Percentiles rank a stretch among this genome's conserved stretches.
Conservation (phyloP, 2,797 vertebrate genomes). For the Potorous gilbertii region DNA sequence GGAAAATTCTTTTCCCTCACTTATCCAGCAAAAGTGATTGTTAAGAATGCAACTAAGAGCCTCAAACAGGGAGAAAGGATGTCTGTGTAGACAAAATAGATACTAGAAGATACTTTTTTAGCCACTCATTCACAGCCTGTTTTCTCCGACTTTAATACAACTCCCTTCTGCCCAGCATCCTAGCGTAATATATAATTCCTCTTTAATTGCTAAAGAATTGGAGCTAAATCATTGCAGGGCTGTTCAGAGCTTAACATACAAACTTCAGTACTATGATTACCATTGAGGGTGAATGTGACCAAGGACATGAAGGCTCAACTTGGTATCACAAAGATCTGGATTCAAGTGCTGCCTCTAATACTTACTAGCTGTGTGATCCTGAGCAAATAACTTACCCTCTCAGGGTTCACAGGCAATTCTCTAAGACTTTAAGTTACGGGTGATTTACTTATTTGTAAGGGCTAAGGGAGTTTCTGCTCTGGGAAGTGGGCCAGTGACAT, state of each 20-base stretch:
- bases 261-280: too few species aligned
- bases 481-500: too few species aligned
- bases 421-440: too few species aligned
- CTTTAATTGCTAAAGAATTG: background rate
- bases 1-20: constrained; percentile 22
- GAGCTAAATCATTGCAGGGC: background rate
- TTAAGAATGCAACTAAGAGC: background rate
- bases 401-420: too few species aligned
- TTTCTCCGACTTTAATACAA: background rate
- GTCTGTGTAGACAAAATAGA: constrained; percentile 16
- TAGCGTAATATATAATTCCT: background rate
- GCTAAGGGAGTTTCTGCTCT: too few species aligned
- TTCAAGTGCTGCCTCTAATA: background rate
- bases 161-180: background rate
- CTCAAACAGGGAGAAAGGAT: background rate
- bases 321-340: background rate
- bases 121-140: background rate
- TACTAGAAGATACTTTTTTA: background rate
- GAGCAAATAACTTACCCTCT: too few species aligned
- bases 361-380: too few species aligned
- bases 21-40: background rate
- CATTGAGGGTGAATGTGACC: too few species aligned
- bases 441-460: background rate
- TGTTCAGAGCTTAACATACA: background rate
- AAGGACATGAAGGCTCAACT: too few species aligned